These are phyloP conservation scores for Anas platyrhynchos DNA, from an alignment of 2,113 vertebrate species.

Conservation along the genomic window DNA sequence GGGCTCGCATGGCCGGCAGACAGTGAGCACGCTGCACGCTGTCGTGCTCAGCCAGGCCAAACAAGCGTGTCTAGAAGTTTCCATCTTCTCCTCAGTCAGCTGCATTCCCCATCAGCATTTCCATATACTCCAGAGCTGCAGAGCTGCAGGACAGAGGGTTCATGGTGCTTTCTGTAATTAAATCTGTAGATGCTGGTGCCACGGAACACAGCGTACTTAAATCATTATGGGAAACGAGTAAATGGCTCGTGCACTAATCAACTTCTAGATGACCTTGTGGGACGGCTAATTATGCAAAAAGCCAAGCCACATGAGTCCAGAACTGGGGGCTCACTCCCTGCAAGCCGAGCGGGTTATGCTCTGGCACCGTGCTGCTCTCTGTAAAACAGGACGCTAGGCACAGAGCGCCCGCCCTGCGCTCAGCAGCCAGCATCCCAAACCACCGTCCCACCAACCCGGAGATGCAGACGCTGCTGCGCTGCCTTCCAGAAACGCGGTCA, in stretches of 20 bases:
- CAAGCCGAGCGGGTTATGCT: rapidly evolving
- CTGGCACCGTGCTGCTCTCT: not conserved
- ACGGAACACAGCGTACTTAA: not conserved
- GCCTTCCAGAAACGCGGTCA: not conserved
- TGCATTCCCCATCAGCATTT: not conserved
- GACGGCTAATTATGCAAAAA: not conserved
- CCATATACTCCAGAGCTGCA: not conserved
- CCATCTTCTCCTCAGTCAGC: not conserved
- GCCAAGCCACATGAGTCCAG: not conserved
- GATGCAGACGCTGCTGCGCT: rapidly evolving
- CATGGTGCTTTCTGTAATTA: not conserved
- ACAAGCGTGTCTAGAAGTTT: rapidly evolving
- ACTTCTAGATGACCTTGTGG: not conserved
- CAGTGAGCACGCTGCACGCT: rapidly evolving
- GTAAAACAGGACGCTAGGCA: rapidly evolving
- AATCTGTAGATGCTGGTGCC: not conserved
- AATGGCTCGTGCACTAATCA: not conserved
- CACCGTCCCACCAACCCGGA: not conserved
- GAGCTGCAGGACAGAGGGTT: not conserved
- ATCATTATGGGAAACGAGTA: not conserved
- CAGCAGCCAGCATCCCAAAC: not conserved
- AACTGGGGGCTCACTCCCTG: not conserved
- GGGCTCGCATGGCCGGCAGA: rapidly evolving
- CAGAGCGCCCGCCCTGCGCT: rapidly evolving
- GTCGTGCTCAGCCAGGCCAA: rapidly evolving